phyloP scores from a whole-genome alignment of 2,888 invertebrate genomes.

The Cyrtodaria siliqua region DNA sequence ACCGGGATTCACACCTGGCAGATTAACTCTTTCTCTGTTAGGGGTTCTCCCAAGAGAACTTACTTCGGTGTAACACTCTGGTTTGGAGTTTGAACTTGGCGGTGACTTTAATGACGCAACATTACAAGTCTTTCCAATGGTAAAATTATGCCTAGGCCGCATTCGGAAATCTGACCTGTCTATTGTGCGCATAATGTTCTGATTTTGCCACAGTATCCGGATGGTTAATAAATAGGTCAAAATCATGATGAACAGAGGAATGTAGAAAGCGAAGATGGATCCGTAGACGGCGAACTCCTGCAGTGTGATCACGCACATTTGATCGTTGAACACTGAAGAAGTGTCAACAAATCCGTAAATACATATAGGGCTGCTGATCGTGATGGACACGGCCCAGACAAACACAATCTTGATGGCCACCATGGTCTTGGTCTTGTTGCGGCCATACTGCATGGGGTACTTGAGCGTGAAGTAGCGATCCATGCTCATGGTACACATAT shows the following conservation, averaged over 20 bases:
- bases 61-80: conserved; percentile 65
- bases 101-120: conserved; percentile 64
- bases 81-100: conserved; percentile 62
- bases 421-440: conserved; percentile 84
- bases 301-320: conserved; percentile 79
- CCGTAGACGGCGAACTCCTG: conserved; percentile 90
- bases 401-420: conserved; percentile 93
- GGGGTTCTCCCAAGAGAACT: conserved; percentile 61
- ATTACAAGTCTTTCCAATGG: conserved; percentile 26
- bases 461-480: conserved; percentile 94
- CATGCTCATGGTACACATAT: conserved; percentile 88
- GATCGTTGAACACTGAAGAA: conserved; percentile 74
- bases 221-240: conserved; percentile 97
- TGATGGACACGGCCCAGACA: conserved; percentile 95
- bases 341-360: conserved; percentile 81
- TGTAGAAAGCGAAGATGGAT: conserved; percentile 97
- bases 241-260: conserved; percentile 97
- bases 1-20: conserved; percentile 18
- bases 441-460: conserved; percentile 93
- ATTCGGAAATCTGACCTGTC: conserved; percentile 70
- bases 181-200: conserved; percentile 76
- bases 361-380: conserved; percentile 86
- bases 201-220: conserved; percentile 93
- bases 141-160: conserved; percentile 35
- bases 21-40: conserved; percentile 38